Evolutionary conservation across 2,888 invertebrate species (phyloP).

Genomic region (Leptodirus hochenwartii): DNA sequence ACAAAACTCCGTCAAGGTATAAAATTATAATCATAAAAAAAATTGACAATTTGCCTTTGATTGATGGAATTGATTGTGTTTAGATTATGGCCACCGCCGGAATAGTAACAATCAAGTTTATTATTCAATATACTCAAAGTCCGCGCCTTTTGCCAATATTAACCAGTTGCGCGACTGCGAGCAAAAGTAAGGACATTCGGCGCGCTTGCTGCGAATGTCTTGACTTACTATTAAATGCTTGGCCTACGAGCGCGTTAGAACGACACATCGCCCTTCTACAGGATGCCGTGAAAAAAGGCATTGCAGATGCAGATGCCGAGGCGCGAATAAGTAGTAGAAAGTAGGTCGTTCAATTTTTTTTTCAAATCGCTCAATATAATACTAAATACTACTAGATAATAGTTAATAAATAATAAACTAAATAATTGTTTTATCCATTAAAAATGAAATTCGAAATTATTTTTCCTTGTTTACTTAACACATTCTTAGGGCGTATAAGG

Average conservation of each 20-base stretch:
- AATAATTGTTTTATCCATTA: too few relatives aligned
- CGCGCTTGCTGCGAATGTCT: conserved; percentile 63
- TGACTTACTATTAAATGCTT: conserved; percentile 63
- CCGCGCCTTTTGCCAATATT: conserved; percentile 66
- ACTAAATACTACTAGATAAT: too few relatives aligned
- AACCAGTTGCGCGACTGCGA: conserved; percentile 49
- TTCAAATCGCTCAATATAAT: background rate
- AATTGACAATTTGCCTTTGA: background rate
- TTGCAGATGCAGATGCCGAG: conserved; percentile 84
- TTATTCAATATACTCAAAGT: conserved; percentile 68
- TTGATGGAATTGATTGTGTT: conserved; percentile 12
- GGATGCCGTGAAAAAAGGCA: conserved; percentile 71
- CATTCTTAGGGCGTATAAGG: conserved; percentile 62
- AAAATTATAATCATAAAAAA: background rate
- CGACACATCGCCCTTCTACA: conserved; percentile 57
- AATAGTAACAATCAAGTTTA: conserved; percentile 68
- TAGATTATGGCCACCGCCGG: conserved; percentile 82
- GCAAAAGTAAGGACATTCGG: conserved; percentile 87
- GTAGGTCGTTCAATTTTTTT: conserved; percentile 29
- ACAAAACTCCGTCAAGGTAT: conserved; percentile 87
- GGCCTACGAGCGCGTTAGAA: conserved; percentile 73
- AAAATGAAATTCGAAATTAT: background rate
- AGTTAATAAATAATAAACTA: too few relatives aligned
- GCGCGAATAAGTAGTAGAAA: conserved; percentile 67
- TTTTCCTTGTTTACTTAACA: conserved; percentile 6